Conservation (phyloP, 2,888 invertebrate species). For the Ethmia dodecea region DNA sequence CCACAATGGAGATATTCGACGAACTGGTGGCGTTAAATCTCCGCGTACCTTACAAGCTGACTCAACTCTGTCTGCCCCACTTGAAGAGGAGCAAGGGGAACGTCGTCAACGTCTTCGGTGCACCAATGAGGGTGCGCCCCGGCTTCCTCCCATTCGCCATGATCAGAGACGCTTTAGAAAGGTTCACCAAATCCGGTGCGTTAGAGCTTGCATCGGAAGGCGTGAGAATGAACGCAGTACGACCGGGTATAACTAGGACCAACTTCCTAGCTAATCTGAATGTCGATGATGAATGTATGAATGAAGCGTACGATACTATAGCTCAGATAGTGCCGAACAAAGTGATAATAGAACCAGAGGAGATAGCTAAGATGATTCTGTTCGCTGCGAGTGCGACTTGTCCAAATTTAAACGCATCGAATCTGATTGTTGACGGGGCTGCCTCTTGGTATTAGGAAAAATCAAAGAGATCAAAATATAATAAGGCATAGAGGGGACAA, state of each 20-base stretch:
- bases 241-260: constrained; percentile 47
- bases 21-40: constrained; percentile 89
- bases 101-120: constrained; percentile 89
- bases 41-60: constrained; percentile 83
- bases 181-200: constrained; percentile 45
- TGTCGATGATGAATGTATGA: constrained; percentile 15
- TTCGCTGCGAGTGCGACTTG: constrained; percentile 42
- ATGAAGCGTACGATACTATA: constrained; percentile 35
- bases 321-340: constrained; percentile 35
- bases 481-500: too few relatives aligned
- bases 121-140: constrained; percentile 75
- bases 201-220: constrained; percentile 46
- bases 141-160: constrained; percentile 21
- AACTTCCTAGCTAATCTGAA: constrained; percentile 47
- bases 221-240: constrained; percentile 50
- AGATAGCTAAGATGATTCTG: constrained; percentile 46
- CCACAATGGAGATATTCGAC: constrained; percentile 88
- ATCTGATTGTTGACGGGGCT: constrained; percentile 38
- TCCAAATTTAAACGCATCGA: constrained; percentile 42
- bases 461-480: too few relatives aligned
- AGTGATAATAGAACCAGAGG: constrained; percentile 45
- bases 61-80: constrained; percentile 87
- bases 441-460: too few relatives aligned
- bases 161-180: constrained; percentile 37
- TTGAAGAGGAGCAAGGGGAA: constrained; percentile 86